Evolutionary conservation across 92 coral and sea anemone species (phyloP), one percentile per base, ranked within the genome.

Genomic region (Anthopleura xanthogrammica): DNA sequence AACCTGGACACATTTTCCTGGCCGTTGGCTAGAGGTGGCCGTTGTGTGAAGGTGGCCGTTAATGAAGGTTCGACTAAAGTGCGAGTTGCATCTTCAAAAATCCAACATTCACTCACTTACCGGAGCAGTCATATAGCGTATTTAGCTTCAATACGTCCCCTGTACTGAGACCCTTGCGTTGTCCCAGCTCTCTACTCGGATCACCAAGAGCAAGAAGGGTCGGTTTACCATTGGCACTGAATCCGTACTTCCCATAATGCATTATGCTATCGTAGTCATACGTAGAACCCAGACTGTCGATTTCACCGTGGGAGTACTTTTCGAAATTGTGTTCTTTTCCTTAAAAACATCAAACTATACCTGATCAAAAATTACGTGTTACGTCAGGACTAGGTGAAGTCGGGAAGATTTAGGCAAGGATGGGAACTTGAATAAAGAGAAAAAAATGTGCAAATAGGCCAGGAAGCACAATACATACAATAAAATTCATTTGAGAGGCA

Each of bases 191-290:
- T 36, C 78, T 80, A 75, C 60, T 62, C 12, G 89, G 84, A 56
- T 90, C 79, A 16, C 86, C 90, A 23, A 92, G 60, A 7, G 90
- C 85, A 52, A 40, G 87, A n/a, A 92, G 81, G 41, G 96, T 92
- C 2, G 89, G 92, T 55, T 87, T 50, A 20, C 89, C 89, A 77
- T 86, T 88, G 0, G 11, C n/a, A 46, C 85, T 72, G 79, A 92
- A 92, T 76, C 84, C 80, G 14, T 14, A 68, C 56, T 41, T 88
- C 77, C 96, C 93, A 90, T 92, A 92, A 77, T 92, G 96, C 96
- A 92, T 92, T 5, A 92, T 43, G 77, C 96, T 92, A 16, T 43
- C 84, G 29, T 82, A 82, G 85, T 92, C 96, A 60, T 92, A 92
- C 2, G 68, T 75, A 23, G 74, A 79, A 46, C 85, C 85, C 41